A percentile compares a stretch with the other conserved stretches of the same genome.
Evolutionary conservation across 2,888 invertebrate genomes (phyloP).

Genomic region (Beris chalybata): DNA sequence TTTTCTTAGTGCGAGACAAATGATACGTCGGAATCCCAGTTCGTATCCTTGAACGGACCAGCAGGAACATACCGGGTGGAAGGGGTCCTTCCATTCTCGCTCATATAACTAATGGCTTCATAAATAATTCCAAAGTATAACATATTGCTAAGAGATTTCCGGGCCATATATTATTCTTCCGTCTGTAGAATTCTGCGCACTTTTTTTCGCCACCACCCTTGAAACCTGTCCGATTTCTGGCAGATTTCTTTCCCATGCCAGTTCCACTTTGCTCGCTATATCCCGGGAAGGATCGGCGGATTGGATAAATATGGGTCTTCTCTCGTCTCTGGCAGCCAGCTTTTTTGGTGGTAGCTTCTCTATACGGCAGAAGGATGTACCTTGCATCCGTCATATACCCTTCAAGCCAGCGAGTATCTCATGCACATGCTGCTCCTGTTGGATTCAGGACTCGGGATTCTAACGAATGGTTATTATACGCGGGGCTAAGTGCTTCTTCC

Average conservation of each 20-base stretch:
- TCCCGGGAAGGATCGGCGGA: background rate
- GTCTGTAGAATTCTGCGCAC: conserved; percentile 12
- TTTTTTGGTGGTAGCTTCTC: background rate
- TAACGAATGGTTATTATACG: conserved; percentile 32
- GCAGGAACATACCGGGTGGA: background rate
- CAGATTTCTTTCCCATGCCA: background rate
- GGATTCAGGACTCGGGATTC: background rate
- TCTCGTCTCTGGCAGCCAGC: background rate
- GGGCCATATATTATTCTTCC: conserved; percentile 25
- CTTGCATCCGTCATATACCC: conserved; percentile 1
- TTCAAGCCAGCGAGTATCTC: conserved; percentile 23
- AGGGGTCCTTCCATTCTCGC: conserved; percentile 12
- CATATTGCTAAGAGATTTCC: conserved; percentile 38
- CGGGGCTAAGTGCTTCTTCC: conserved; percentile 20
- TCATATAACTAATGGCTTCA: conserved; percentile 38
- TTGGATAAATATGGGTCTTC: background rate
- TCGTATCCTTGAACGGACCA: background rate
- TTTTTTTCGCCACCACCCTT: conserved; percentile 12
- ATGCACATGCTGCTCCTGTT: conserved; percentile 8
- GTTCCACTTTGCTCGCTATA: conserved; percentile 11
- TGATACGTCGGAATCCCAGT: conserved; percentile 9
- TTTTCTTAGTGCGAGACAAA: conserved; percentile 22
- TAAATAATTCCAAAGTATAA: conserved; percentile 38
- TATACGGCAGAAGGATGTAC: background rate
- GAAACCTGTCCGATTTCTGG: background rate